These are phyloP conservation scores for Trissolcus basalis DNA, from an alignment of 1,140 invertebrate genomes.

Conservation along the genomic window DNA sequence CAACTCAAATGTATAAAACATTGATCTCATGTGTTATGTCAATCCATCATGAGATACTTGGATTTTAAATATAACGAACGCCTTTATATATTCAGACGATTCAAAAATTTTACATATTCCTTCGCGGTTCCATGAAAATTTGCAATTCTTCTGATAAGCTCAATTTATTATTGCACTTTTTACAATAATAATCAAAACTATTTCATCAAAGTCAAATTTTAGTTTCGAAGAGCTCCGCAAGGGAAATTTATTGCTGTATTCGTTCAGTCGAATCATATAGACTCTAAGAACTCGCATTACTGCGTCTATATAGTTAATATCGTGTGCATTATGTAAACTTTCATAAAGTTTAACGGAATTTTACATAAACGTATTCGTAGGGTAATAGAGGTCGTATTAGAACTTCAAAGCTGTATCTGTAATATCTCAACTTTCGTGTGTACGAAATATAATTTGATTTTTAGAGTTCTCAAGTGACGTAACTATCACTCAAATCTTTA, in stretches of 20 bases:
- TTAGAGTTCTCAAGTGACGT: background rate
- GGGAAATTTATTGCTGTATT: no score
- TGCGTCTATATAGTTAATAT: conserved; percentile 1
- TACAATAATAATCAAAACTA: no score
- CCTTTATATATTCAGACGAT: background rate
- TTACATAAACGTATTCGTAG: conserved; percentile 1
- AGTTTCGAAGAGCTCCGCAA: no score
- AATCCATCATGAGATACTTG: background rate
- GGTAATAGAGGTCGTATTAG: background rate
- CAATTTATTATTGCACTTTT: no score
- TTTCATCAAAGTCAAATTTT: no score
- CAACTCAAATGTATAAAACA: conserved; percentile 48
- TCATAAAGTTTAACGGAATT: background rate
- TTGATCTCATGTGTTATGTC: conserved; percentile 16
- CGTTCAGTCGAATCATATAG: no score
- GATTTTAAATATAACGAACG: background rate
- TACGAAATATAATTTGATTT: no score
- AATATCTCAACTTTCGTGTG: no score
- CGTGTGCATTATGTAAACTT: background rate
- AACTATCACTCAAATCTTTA: background rate
- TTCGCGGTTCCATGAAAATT: background rate
- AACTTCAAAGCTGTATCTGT: background rate
- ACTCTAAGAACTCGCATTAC: no score
- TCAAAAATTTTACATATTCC: background rate
- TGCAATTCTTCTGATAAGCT: no score